Evolutionary conservation across 2,797 vertebrate genomes (phyloP), one percentile per base, ranked within the genome.

Genomic region (Manis javanica): DNA sequence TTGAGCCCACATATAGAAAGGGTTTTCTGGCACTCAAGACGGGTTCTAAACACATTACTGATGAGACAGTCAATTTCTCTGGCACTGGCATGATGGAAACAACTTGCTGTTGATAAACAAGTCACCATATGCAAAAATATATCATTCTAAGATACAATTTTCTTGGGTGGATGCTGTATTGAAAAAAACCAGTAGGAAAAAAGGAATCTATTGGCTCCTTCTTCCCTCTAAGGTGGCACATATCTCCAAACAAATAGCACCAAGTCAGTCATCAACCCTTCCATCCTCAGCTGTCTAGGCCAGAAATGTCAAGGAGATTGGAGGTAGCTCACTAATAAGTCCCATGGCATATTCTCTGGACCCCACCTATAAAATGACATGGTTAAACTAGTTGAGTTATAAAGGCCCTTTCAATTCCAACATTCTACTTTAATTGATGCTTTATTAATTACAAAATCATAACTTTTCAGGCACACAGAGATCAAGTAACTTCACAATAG

Each of bases 61-160:
- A 95, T 78, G 82, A 91, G 69, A 82, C 9, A 14, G n/a, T 59
- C 88, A 29, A 46, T 93, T 96, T 97, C 90, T 37, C 96, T 91
- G 96, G 89, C 55, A 49, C 18, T 11, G 49, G 49, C 37, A 16
- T 21, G n/a, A 59, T 77, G 88, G 77, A 92, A 91, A 89, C 59
- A 24, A 63, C 89, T 91, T 46, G 4, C 31, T 81, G 51, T 77
- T 92, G 91, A 93, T 42, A 83, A 42, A 74, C 3, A 82, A 92
- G 81, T 87, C 77, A 37, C 51, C 86, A 61, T 74, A 75, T 74
- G 82, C 74, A 90, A 84, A 72, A 82, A 51, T 61, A 18, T 9
- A 49, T 87, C 71, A 46, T 75, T 23, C 2, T 69, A 75, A 86
- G 3, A 5, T 31, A n/a, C 72, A 49, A 0, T 29, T 1, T 78